Percentiles rank a stretch among this genome's conserved stretches.
phyloP scores from a whole-genome alignment of 1,140 invertebrate genomes.

The Hesperophylax magnus region DNA sequence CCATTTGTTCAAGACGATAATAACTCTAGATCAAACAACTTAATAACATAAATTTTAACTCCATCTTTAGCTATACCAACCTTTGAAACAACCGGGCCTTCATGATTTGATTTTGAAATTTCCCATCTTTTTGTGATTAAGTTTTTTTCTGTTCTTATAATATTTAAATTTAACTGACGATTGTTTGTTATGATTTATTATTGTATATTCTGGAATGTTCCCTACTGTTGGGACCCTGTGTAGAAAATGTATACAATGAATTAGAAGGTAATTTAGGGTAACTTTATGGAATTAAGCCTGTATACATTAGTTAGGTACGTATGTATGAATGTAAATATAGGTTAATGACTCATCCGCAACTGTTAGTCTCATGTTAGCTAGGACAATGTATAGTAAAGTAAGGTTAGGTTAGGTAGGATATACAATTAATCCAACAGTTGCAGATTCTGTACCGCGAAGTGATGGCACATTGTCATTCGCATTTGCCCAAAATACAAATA shows the following conservation, averaged over 20 bases:
- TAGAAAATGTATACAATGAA: conserved; percentile 28
- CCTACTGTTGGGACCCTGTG: background rate
- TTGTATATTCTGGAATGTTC: background rate
- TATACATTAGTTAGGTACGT: background rate
- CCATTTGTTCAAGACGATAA: too few species aligned
- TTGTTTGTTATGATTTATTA: background rate
- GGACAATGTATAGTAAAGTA: conserved; percentile 28
- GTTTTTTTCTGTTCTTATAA: too few species aligned
- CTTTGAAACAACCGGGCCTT: too few species aligned
- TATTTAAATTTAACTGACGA: background rate
- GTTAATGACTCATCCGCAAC: conserved; percentile 2
- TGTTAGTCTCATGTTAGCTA: conserved; percentile 26
- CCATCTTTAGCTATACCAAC: too few species aligned
- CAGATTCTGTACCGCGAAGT: conserved; percentile 16
- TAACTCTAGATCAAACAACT: too few species aligned
- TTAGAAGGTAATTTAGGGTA: conserved; percentile 6
- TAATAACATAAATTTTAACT: too few species aligned
- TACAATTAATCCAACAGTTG: conserved; percentile 13
- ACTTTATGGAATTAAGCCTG: background rate
- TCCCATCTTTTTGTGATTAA: too few species aligned
- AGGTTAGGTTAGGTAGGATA: conserved; percentile 31
- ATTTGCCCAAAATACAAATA: conserved; percentile 44
- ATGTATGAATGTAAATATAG: conserved; percentile 32
- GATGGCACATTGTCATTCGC: conserved; percentile 37
- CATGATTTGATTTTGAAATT: too few species aligned